These are phyloP conservation scores for Vulpes ferrilata DNA, from an alignment of 2,113 vertebrate species.

Conservation along the genomic window DNA sequence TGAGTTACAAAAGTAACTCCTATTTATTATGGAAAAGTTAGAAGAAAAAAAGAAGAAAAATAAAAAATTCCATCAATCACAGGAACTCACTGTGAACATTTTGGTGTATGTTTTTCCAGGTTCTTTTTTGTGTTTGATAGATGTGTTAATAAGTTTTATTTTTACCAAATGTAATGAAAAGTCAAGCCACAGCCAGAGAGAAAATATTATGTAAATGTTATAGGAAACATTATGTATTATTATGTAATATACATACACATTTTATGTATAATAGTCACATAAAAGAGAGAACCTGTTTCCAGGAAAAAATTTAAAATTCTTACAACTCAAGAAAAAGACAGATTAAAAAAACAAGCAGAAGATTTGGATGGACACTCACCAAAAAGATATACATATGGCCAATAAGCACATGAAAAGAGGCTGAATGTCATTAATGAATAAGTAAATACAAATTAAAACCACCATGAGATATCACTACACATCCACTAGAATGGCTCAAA, in stretches of 20 bases:
- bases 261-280: neutral
- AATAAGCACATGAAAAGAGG: neutral
- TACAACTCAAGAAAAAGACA: conserved; percentile 6
- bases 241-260: neutral
- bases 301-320: neutral
- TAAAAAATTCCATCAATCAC: neutral
- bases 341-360: neutral
- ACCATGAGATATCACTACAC: neutral
- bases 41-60: neutral
- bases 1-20: neutral
- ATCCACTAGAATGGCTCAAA: neutral
- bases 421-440: neutral
- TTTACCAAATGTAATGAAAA: neutral
- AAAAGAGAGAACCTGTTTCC: neutral
- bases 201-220: neutral
- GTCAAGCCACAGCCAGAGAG: neutral
- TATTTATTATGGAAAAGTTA: neutral
- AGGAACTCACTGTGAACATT: conserved; percentile 4
- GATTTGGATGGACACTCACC: neutral
- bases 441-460: neutral
- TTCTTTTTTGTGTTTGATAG: neutral
- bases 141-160: neutral
- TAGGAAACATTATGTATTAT: neutral
- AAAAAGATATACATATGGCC: neutral
- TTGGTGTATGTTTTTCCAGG: neutral